Evolutionary conservation across 2,113 vertebrate species (phyloP).

Genomic region (Petroica traversi): DNA sequence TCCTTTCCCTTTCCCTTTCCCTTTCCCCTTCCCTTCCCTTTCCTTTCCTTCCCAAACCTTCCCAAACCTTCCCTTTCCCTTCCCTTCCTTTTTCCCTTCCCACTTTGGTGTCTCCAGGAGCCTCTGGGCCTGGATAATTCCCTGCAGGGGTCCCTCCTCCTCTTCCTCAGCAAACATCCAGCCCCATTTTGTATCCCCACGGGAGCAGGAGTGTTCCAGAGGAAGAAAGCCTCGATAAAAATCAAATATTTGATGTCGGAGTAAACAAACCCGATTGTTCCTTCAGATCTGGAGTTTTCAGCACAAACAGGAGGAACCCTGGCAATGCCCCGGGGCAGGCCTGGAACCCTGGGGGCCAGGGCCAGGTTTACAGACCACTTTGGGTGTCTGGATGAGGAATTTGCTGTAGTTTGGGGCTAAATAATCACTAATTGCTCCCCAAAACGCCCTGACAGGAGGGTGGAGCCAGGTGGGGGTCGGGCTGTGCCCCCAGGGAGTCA

Average conservation of each 20-base stretch:
- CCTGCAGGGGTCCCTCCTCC: neutral
- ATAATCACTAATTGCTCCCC: neutral
- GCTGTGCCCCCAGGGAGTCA: neutral
- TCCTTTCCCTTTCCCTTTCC: too few species aligned
- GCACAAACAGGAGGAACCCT: neutral
- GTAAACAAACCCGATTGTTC: constrained; percentile 58
- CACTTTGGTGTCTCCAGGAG: neutral
- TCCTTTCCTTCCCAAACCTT: neutral
- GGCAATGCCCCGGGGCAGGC: neutral
- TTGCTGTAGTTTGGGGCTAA: neutral
- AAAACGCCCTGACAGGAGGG: neutral
- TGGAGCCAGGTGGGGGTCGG: neutral
- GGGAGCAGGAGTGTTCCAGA: neutral
- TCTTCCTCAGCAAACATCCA: neutral
- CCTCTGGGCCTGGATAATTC: neutral
- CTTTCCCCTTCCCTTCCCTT: neutral
- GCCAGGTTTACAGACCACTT: neutral
- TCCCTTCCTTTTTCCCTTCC: neutral
- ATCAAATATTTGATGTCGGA: constrained; percentile 35
- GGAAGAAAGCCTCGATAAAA: constrained; percentile 28
- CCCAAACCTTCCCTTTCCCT: too few species aligned
- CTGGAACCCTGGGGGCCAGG: neutral
- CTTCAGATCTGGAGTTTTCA: neutral
- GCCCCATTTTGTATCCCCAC: neutral
- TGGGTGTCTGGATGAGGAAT: neutral